These are phyloP conservation scores for Osedax fenrisi DNA, from an alignment of 2,888 invertebrate genomes.

Conservation along the genomic window DNA sequence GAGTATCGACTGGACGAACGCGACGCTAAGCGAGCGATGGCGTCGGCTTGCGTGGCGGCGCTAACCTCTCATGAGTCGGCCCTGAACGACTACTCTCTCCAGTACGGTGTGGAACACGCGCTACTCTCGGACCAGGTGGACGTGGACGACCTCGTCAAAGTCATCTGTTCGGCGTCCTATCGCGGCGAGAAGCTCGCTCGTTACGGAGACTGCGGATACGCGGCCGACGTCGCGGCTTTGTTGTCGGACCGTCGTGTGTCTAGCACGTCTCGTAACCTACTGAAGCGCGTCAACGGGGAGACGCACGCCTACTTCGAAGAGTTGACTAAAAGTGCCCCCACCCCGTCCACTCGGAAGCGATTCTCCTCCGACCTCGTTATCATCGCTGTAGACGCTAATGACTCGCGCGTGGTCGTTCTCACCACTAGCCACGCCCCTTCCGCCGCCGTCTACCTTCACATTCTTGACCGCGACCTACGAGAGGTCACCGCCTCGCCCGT, in stretches of 20 bases:
- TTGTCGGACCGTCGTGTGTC: background rate
- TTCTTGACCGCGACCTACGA: background rate
- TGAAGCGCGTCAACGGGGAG: background rate
- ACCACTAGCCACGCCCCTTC: too few relatives aligned
- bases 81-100: conserved; percentile 22
- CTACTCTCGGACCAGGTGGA: conserved; percentile 23
- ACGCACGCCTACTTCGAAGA: background rate
- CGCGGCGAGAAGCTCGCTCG: background rate
- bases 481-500: background rate
- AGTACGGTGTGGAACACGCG: conserved; percentile 34
- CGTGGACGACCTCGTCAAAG: background rate
- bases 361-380: background rate
- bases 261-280: background rate
- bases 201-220: background rate
- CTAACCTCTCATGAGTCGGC: background rate
- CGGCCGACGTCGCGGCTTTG: background rate
- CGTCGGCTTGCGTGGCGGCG: conserved; percentile 32
- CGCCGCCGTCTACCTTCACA: too few relatives aligned
- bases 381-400: background rate
- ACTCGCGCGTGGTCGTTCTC: too few relatives aligned
- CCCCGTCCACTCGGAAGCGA: background rate
- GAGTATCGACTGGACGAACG: conserved; percentile 30
- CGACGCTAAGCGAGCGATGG: conserved; percentile 30
- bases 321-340: background rate
- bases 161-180: background rate